Base-by-base conservation (phyloP, 1,140 invertebrate species). In the Manduca sexta region DNA sequence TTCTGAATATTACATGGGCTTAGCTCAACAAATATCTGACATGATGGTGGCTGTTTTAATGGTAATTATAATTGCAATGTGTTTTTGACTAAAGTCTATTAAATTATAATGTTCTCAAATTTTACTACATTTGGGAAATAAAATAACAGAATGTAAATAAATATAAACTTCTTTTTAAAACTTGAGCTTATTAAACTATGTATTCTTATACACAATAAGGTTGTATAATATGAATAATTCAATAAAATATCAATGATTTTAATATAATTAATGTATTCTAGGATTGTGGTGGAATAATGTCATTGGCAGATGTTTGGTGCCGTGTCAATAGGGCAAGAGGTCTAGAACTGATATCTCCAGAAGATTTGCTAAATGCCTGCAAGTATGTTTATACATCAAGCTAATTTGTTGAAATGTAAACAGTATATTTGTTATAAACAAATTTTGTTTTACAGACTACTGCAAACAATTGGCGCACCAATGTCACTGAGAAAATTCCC, bases 241-340 rank as follows among this genome's bases (percentile, higher is more conserved):
- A 26, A 26, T 3, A 5, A 26, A 26, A 8, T 26, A 26, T 26
- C 4, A 1, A 8, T 26, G 1, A n/a, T n/a, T 26, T 26, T 26
- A 26, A 26, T 1, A 26, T 26, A n/a, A n/a, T 37, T 7, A 37
- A 8, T 10, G 1, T 17, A 45, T 82, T 87, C 45, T 68, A 96
- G 92, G 95, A 98, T 73, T 91, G 91, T 74, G 97, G 97, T 31
- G 98, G 98, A 10, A 97, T 99, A 88, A 98, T 99, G 94, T 93
- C 95, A 6, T 80, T 99, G 38, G 93, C 97, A 6, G 98, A 99
- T 88, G 97, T 95, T 3, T 99, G 97, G 87, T 99, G 98, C 86
- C 88, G 97, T 60, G 93, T 99, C 3, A 99, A 99, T 72, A 89
- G 95, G 74, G 95, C 94, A 3, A 89, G 95, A 78, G 94, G 95